These are phyloP conservation scores for Ochotona curzoniae DNA, from an alignment of 2,113 vertebrate species.

Conservation along the genomic window DNA sequence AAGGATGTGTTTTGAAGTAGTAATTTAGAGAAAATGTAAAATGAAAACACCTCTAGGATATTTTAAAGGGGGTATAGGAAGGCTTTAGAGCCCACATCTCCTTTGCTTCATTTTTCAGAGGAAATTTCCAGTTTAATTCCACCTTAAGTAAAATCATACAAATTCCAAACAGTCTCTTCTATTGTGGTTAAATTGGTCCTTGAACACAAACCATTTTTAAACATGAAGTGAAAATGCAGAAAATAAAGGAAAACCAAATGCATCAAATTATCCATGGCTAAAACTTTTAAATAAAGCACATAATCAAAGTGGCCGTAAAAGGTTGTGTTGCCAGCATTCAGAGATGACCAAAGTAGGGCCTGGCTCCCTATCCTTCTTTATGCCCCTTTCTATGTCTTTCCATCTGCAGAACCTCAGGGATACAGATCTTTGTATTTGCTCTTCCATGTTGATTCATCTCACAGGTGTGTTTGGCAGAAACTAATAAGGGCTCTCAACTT, in stretches of 20 bases:
- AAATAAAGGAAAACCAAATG: conserved; percentile 66
- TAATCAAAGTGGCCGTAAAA: conserved; percentile 70
- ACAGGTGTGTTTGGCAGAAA: conserved; percentile 73
- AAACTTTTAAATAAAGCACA: conserved; percentile 65
- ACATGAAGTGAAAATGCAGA: conserved; percentile 53
- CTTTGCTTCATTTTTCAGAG: conserved; percentile 44
- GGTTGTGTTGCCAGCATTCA: conserved; percentile 47
- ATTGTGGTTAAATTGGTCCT: conserved; percentile 73
- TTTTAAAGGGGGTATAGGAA: conserved; percentile 23
- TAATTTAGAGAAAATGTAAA: conserved; percentile 52
- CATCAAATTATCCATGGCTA: conserved; percentile 72
- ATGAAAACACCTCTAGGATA: conserved; percentile 25
- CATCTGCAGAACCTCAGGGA: conserved; percentile 44
- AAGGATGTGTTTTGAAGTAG: neutral
- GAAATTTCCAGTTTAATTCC: conserved; percentile 59
- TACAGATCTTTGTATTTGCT: conserved; percentile 55
- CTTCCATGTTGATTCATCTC: conserved; percentile 61
- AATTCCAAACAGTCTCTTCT: conserved; percentile 59
- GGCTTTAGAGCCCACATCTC: neutral
- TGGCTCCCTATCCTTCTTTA: conserved; percentile 5
- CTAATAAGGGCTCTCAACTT: conserved; percentile 58
- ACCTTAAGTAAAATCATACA: conserved; percentile 68
- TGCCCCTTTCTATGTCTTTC: conserved; percentile 29
- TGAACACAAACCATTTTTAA: conserved; percentile 65
- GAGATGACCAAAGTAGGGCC: conserved; percentile 36